phyloP scores from a whole-genome alignment of 2,797 vertebrate genomes.

The Hydrophis major region DNA sequence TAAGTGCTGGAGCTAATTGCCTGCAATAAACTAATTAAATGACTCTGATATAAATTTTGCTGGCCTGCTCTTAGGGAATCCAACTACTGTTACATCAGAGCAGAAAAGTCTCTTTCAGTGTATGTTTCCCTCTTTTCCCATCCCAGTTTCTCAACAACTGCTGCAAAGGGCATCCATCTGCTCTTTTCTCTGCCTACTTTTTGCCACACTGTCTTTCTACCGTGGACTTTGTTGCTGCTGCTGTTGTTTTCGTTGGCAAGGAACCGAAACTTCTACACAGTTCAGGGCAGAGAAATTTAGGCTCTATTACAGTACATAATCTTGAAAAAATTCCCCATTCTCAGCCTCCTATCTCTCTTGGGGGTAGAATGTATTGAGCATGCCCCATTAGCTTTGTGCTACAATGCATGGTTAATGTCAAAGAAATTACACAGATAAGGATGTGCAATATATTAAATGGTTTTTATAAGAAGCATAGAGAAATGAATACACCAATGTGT shows the following conservation, averaged over 20 bases:
- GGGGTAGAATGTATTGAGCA: background rate
- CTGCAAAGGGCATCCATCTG: background rate
- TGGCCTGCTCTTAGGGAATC: background rate
- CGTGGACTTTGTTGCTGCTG: background rate
- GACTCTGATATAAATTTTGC: conserved; percentile 64
- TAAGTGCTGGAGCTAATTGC: conserved; percentile 70
- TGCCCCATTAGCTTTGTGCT: background rate
- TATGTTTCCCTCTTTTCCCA: background rate
- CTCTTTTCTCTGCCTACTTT: conserved; percentile 24
- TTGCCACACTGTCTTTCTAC: background rate
- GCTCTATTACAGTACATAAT: background rate
- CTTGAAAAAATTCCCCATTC: background rate
- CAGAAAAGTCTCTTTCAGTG: background rate
- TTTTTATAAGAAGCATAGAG: background rate
- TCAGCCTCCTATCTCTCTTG: background rate
- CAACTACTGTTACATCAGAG: background rate
- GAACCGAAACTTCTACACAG: background rate
- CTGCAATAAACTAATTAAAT: conserved; percentile 55
- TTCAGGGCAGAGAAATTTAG: rapidly evolving
- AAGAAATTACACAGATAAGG: background rate
- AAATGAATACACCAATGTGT: background rate
- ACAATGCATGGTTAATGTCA: background rate
- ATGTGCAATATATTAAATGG: background rate
- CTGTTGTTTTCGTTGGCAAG: background rate
- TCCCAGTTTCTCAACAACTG: conserved; percentile 30